Evolutionary conservation across 2,797 vertebrate species (phyloP).

Genomic region (Cynopterus sphinx): DNA sequence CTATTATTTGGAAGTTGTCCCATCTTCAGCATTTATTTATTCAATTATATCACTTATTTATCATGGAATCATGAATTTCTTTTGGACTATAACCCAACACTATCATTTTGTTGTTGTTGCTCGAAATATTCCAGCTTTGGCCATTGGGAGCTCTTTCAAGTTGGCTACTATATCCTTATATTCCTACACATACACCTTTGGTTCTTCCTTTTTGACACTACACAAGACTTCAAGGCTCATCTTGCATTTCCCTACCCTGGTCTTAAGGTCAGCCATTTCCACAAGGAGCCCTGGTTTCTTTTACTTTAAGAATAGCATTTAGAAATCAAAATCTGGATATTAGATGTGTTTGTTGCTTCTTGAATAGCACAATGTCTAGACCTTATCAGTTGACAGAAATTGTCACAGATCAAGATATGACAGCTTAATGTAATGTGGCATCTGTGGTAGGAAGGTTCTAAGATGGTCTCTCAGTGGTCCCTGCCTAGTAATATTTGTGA

Average conservation of each 20-base stretch:
- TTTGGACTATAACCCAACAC: background rate
- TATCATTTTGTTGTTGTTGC: background rate
- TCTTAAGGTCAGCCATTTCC: constrained; percentile 31
- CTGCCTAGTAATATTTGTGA: background rate
- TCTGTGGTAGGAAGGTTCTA: background rate
- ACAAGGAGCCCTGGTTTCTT: background rate
- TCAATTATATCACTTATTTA: constrained; percentile 6
- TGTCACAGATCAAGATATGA: background rate
- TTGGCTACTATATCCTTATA: background rate
- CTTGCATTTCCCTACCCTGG: background rate
- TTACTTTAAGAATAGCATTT: background rate
- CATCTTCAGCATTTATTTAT: constrained; percentile 12
- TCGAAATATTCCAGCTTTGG: background rate
- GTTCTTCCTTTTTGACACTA: background rate
- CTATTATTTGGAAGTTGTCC: background rate
- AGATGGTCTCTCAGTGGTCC: background rate
- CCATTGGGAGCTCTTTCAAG: background rate
- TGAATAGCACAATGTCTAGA: background rate
- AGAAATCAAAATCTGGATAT: background rate
- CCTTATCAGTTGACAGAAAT: background rate
- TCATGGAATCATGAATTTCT: background rate
- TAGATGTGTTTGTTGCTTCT: background rate
- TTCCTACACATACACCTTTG: background rate
- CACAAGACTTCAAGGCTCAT: background rate
- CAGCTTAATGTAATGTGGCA: background rate